Evolutionary conservation across 92 coral and sea anemone species (phyloP), one percentile per base, ranked within the genome.

Genomic region (Nematostella vectensis): DNA sequence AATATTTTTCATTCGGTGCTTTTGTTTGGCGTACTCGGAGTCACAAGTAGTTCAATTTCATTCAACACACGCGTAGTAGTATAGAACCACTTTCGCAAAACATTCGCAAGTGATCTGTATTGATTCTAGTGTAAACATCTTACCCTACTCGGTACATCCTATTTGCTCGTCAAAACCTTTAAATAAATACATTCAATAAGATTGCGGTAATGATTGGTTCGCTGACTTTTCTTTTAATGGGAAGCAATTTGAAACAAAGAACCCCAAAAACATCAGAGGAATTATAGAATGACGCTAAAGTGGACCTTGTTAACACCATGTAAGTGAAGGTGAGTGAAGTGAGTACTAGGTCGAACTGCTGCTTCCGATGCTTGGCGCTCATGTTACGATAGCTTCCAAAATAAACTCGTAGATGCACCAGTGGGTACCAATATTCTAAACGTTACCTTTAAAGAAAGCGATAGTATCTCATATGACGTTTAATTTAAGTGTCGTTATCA

Each of bases 171-270:
- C 6, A 6, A 15, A 33, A 6, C 40, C 8, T 33, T 33, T 33
- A 33, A 33, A 33, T 45, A 45, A 45, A 19, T 45, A 45, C 23
- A 19, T 19, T 45, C 51, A 45, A 45, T 11, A 11, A 11, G 9
- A 45, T 11, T 45, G 4, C 4, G 21, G 51, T 8, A 11, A 4
- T 17, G 9, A 45, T 45, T 45, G 51, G 51, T 45, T 45, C 18
- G 23, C 51, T 45, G 18, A 4, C 9, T 8, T 10, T 45, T n/a
- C 23, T 17, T 45, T 11, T 19, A 45, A 45, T 45, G 51, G 51
- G 51, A 45, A 45, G 23, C 51, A 45, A 45, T 45, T 4, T 33
- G 51, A 11, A 45, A 45, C 51, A 45, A 45, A 45, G 18, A 45
- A 17, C 51, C 51, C 51, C 4, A 8, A 45, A 22, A 6, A 33